Percentiles rank a stretch among this genome's conserved stretches.
phyloP scores from a whole-genome alignment of 2,797 vertebrate genomes.

The Sebastes itinus region DNA sequence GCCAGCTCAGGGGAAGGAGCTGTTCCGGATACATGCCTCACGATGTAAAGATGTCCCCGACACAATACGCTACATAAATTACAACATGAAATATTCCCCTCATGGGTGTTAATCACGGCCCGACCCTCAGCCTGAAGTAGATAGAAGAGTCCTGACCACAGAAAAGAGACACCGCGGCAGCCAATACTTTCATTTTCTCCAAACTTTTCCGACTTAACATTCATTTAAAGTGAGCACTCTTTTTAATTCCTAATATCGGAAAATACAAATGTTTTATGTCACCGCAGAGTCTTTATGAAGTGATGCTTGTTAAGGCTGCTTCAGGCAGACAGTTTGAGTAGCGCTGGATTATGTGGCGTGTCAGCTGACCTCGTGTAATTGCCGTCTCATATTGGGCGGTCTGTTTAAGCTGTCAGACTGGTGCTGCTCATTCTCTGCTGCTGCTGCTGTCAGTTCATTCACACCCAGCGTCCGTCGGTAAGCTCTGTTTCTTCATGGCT shows the following conservation, averaged over 20 bases:
- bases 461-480: conserved; percentile 24
- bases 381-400: conserved; percentile 18
- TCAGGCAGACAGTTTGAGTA: conserved; percentile 18
- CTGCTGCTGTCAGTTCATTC: conserved; percentile 40
- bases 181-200: background rate
- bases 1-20: conserved; percentile 40
- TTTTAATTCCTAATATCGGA: background rate
- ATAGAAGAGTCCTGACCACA: background rate
- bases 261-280: background rate
- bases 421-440: conserved; percentile 20
- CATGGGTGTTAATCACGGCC: conserved; percentile 29
- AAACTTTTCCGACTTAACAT: background rate
- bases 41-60: conserved; percentile 51
- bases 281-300: background rate
- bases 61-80: conserved; percentile 38
- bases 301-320: conserved; percentile 17
- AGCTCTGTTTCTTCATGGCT: conserved; percentile 10
- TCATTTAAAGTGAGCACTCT: background rate
- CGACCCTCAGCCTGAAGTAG: background rate
- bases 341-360: conserved; percentile 11
- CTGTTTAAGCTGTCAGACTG: conserved; percentile 41
- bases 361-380: conserved; percentile 49
- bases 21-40: conserved; percentile 35
- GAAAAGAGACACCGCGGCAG: conserved; percentile 6
- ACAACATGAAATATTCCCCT: conserved; percentile 25